phyloP scores from a whole-genome alignment of 2,113 vertebrate species.

The Ceyx cyanopectus region DNA sequence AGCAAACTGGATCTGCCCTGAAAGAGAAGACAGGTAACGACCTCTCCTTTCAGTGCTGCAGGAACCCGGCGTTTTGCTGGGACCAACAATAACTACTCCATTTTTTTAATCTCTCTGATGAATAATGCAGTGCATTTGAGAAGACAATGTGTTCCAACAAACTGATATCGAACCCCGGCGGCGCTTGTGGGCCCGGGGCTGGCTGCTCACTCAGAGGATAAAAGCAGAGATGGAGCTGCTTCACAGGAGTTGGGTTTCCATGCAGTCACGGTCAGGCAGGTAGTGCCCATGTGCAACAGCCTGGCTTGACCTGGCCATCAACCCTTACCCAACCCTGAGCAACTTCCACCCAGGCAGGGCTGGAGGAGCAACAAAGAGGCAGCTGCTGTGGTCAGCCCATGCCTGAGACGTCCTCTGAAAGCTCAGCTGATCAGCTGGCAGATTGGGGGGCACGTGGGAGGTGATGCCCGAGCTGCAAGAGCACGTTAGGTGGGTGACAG shows the following conservation, averaged over 20 bases:
- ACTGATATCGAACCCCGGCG: accelerated
- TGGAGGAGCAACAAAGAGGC: not conserved
- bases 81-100: not conserved
- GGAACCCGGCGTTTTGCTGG: not conserved
- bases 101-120: not conserved
- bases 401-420: not conserved
- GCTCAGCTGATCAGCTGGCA: not conserved
- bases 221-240: not conserved
- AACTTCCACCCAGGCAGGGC: not conserved
- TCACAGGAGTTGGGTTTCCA: not conserved
- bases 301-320: accelerated
- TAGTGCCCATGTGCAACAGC: not conserved
- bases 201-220: not conserved
- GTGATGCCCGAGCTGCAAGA: not conserved
- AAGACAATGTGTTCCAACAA: not conserved
- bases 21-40: constrained; percentile 2
- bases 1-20: not conserved
- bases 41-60: not conserved
- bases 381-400: not conserved
- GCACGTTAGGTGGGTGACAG: accelerated
- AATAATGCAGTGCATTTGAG: constrained; percentile 9
- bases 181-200: not conserved
- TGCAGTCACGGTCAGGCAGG: not conserved
- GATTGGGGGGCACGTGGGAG: not conserved
- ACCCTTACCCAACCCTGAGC: not conserved